These are phyloP conservation scores for Steinernema carpocapsae DNA, from an alignment of 2,888 invertebrate genomes.

Conservation along the genomic window DNA sequence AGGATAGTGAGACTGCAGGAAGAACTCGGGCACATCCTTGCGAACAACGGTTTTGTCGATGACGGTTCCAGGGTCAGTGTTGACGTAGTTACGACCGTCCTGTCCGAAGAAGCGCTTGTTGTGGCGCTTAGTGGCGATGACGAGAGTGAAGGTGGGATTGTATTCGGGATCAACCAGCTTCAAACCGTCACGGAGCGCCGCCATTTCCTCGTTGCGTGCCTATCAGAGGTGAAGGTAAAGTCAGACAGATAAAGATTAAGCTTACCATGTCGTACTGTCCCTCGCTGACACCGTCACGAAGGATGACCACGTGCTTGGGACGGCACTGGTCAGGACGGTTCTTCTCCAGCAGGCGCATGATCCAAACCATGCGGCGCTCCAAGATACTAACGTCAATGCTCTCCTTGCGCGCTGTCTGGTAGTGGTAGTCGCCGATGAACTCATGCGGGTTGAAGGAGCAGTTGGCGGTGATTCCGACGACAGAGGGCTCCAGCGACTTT, in stretches of 20 bases:
- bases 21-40: conserved; percentile 52
- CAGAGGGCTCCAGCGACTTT: conserved; percentile 44
- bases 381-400: conserved; percentile 26
- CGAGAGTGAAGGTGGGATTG: conserved; percentile 49
- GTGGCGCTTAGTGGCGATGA: conserved; percentile 60
- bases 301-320: conserved; percentile 39
- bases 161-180: conserved; percentile 38
- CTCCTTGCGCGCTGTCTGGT: conserved; percentile 39
- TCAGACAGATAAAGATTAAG: not conserved
- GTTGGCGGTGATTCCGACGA: conserved; percentile 48
- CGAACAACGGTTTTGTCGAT: conserved; percentile 50
- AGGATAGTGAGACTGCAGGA: conserved; percentile 49
- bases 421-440: conserved; percentile 49
- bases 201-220: conserved; percentile 40
- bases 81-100: conserved; percentile 38
- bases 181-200: conserved; percentile 39
- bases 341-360: conserved; percentile 36
- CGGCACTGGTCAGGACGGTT: conserved; percentile 38
- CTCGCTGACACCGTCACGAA: conserved; percentile 50
- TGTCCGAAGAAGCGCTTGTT: conserved; percentile 49
- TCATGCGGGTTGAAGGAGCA: conserved; percentile 33
- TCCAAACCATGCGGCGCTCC: conserved; percentile 36
- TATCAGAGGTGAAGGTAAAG: conserved; percentile 33
- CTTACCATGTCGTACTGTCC: conserved; percentile 47
- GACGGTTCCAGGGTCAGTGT: conserved; percentile 51